Base-by-base conservation (phyloP, 1,140 invertebrate genomes). In the Bombus confusus region DNA sequence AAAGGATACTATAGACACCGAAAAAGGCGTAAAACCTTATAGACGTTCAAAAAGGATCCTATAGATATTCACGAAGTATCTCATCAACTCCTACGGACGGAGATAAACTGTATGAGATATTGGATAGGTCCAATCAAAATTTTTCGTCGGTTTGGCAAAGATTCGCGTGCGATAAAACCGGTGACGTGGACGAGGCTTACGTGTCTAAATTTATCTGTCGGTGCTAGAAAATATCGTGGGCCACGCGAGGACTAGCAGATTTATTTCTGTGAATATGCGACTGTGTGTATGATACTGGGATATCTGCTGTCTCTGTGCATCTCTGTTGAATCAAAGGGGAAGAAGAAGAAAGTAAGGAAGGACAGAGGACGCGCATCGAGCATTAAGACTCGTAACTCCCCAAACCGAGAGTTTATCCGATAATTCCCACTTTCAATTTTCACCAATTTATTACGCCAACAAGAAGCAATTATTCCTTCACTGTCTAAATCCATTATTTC, bases 141-240 rank as follows among this genome's bases (percentile, higher is more conserved):
- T 85, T 80, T 80, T 66, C 83, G 43, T 64, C 43, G 34, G n/a
- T 85, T 64, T 85, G 78, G 78, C 66, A 89, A 72, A 37, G 39
- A 75, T 59, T 77, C n/a, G 18, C 43, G 12, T 52, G n/a, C 59
- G 84, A 80, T 85, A 75, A 86, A 73, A 13, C 69, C 15, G 31
- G 72, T 88, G 57, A 72, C 78, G 78, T 80, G 75, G 71, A 86
- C 59, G 77, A 79, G 81, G 85, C 80, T 71, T 84, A 59, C 31
- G 47, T 68, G 64, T 74, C 57, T 83, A 88, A 86, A 89, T 89
- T 89, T 89, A 89, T 82, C 85, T 80, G 88, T 86, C 87, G 76
- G 84, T 57, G 79, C 64, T 68, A 89, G 87, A 88, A 82, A 85
- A 89, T 74, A 89, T 83, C 34, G 52, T 59, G 25, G 34, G 43